Base-by-base conservation (phyloP, 2,888 invertebrate genomes). In the Eristalinus sepulchralis region DNA sequence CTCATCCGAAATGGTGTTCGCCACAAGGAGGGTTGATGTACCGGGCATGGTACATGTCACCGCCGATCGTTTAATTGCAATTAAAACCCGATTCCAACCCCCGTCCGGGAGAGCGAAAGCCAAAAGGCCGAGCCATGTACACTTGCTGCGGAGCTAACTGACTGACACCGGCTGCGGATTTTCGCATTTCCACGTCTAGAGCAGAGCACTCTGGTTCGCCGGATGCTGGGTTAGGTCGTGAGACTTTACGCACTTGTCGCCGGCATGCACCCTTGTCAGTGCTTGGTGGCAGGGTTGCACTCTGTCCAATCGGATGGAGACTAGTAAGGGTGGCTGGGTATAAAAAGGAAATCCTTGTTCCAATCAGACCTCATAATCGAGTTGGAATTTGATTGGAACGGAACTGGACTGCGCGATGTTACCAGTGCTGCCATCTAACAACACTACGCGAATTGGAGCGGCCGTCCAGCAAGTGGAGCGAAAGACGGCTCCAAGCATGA, bases 211-310 rank as follows among this genome's bases (percentile, higher is more conserved):
- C 72, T 47, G 33, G 59, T 68, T 24, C 11, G 22, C 47, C 55
- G 70, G 71, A 83, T 86, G 86, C 86, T 86, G 86, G 78, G 86
- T 86, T 31, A 86, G 83, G 89, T 89, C 90, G 92, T 92, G 92
- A 92, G 92, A 92, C 91, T 91, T 91, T 90, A 90, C 91, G 91
- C 92, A 92, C 92, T 92, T 92, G 92, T 91, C 89, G 88, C 66
- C 17, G 63, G 85, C 71, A 70, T 36, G 36, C 60, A 62, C 71
- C 70, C 72, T 66, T 63, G 82, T 75, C 80, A 64, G 85, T 84
- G 80, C 67, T 76, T 72, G 78, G 70, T 70, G 55, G 73, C 86
- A 83, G 86, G 83, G 86, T 85, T 85, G 82, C n/a, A 78, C 73
- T 82, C 66, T 83, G 86, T 64, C 83, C 62, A 73, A 83, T 86